phyloP scores from a whole-genome alignment of 1,140 invertebrate species.

The Pseudobourletiella spinata region DNA sequence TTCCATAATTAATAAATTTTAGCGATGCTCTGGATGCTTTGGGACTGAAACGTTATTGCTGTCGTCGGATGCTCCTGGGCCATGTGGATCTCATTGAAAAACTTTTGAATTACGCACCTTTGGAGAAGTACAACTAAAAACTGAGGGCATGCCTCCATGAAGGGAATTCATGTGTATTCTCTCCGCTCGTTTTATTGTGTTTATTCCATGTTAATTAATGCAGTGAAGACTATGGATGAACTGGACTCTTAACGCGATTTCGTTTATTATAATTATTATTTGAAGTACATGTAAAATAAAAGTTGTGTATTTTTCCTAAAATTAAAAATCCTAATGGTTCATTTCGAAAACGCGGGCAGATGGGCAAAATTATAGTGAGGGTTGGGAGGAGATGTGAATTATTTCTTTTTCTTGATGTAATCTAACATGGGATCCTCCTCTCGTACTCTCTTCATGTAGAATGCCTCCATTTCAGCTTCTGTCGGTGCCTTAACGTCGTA shows the following conservation, averaged over 20 bases:
- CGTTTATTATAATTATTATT: no score
- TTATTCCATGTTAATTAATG: no score
- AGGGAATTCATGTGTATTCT: no score
- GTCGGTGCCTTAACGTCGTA: conserved; percentile 70
- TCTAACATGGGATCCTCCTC: conserved; percentile 82
- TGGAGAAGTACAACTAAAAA: conserved; percentile 62
- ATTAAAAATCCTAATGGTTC: no score
- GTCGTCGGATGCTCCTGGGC: conserved; percentile 92
- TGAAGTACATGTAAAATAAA: no score
- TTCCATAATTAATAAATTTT: no score
- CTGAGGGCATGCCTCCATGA: no score
- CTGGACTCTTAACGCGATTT: no score
- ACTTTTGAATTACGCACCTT: conserved; percentile 91
- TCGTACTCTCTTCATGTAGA: conserved; percentile 69
- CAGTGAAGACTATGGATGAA: no score
- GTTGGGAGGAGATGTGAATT: not conserved
- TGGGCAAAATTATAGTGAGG: not conserved
- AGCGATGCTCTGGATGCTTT: conserved; percentile 96
- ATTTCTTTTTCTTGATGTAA: conserved; percentile 37
- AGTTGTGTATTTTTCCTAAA: not conserved
- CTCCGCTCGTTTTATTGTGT: no score
- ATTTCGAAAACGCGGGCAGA: no score
- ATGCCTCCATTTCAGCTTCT: conserved; percentile 89
- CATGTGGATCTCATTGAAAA: conserved; percentile 99
- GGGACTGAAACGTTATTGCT: conserved; percentile 96